A percentile compares a stretch with the other conserved stretches of the same genome.
phyloP scores from a whole-genome alignment of 2,113 vertebrate genomes.

The Nesogale talazaci region DNA sequence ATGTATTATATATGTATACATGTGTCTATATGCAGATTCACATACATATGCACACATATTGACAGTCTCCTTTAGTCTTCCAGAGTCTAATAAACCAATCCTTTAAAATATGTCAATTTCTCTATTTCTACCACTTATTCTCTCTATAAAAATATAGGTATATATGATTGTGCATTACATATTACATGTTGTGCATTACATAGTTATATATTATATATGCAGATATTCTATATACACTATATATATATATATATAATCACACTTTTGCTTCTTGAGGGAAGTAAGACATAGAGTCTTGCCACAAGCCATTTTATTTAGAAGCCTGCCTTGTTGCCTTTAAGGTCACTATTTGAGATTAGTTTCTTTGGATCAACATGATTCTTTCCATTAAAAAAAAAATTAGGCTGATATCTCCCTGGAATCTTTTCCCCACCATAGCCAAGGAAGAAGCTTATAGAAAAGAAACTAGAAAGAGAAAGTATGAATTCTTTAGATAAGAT shows the following conservation, averaged over 20 bases:
- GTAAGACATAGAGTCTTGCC: not conserved
- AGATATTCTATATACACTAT: no score
- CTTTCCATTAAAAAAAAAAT: conserved; percentile 60
- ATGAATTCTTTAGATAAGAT: not conserved
- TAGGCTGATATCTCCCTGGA: not conserved
- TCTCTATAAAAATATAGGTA: no score
- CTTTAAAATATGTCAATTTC: no score
- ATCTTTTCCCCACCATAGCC: not conserved
- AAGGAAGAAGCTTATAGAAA: not conserved
- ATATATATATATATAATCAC: not conserved
- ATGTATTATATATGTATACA: no score
- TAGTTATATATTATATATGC: no score
- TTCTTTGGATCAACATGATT: not conserved
- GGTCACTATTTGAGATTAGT: not conserved
- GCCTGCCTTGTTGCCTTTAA: conserved; percentile 1
- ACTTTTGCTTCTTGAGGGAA: not conserved
- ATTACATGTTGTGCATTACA: no score
- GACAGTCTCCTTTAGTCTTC: no score
- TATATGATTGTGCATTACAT: no score
- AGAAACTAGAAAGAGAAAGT: conserved; percentile 18
- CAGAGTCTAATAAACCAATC: no score
- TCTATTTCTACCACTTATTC: no score
- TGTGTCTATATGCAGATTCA: no score
- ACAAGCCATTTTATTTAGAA: conserved; percentile 9
- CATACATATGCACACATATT: no score